These are phyloP conservation scores for Drosophila koepferae DNA, from an alignment of 2,888 invertebrate genomes.

Conservation along the genomic window DNA sequence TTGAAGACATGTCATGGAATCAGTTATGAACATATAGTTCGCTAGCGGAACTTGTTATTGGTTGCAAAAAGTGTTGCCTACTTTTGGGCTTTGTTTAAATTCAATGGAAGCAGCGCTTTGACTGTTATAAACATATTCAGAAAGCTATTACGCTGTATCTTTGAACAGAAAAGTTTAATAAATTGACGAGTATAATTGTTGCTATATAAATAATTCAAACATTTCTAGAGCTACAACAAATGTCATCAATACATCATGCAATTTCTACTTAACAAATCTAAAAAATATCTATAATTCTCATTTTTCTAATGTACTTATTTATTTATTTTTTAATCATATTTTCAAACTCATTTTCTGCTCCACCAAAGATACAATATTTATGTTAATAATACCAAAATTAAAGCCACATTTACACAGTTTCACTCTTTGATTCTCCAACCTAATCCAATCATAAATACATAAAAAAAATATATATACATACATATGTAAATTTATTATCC, in stretches of 20 bases:
- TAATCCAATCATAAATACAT: conserved; percentile 39
- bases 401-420: conserved; percentile 2
- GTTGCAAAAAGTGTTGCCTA: conserved; percentile 29
- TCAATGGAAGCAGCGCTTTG: background rate
- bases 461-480: background rate
- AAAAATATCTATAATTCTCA: too few species aligned
- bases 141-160: background rate
- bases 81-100: conserved; percentile 27
- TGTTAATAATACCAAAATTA: conserved; percentile 4
- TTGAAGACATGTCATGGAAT: background rate
- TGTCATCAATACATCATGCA: too few species aligned
- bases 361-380: background rate
- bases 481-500: conserved; percentile 29
- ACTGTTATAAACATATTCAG: background rate
- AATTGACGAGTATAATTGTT: background rate
- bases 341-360: background rate
- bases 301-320: too few species aligned
- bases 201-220: too few species aligned
- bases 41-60: conserved; percentile 10
- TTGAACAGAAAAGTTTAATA: background rate
- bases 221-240: too few species aligned
- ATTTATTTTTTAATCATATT: too few species aligned
- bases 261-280: too few species aligned
- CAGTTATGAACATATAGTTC: conserved; percentile 5
- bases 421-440: conserved; percentile 14